Evolutionary conservation across 2,113 vertebrate species (phyloP), one percentile per base, ranked within the genome.

Genomic region (Phyllostomus discolor): DNA sequence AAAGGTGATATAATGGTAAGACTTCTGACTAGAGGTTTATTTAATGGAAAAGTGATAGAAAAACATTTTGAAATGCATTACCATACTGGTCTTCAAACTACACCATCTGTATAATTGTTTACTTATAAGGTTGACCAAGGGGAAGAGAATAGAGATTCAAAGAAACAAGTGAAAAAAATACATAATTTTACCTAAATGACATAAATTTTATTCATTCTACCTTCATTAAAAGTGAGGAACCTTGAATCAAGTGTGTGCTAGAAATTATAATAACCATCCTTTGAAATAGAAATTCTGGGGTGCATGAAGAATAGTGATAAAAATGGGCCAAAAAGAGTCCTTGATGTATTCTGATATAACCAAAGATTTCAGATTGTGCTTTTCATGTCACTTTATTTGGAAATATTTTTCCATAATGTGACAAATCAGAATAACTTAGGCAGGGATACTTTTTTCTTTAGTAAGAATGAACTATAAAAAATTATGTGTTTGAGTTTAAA

Each of bases 371-470:
- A 90, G 11, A 81, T 96, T 88, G 88, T 97, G 95, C 94, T 97
- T 98, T 98, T 98, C 52, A 90, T 20, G 1, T 92, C 92, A 57
- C 75, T 97, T 95, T 98, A 97, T 97, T 98, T 97, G 96, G 94
- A 98, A 98, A 95, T 75, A 69, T 70, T 97, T 98, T 94, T 96
- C 91, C 96, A 90, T 96, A 95, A 98, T 83, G 88, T 52, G 19
- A 96, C 69, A 92, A 54, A 72, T 79, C 54, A 90, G 98, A 98
- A 95, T 97, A 98, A 97, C 95, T 95, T 84, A 82, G 92, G 79
- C 70, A 98, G 96, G 59, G 97, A 96, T 22, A 96, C 91, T 91
- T 97, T 70, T 88, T 91, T 96, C 95, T 92, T 95, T 88, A 97
- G 95, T 78, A 96, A 95, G 95, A 97, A 94, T 94, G 88, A 97